phyloP scores from a whole-genome alignment of 2,888 invertebrate species.

The Agrotis segetum region DNA sequence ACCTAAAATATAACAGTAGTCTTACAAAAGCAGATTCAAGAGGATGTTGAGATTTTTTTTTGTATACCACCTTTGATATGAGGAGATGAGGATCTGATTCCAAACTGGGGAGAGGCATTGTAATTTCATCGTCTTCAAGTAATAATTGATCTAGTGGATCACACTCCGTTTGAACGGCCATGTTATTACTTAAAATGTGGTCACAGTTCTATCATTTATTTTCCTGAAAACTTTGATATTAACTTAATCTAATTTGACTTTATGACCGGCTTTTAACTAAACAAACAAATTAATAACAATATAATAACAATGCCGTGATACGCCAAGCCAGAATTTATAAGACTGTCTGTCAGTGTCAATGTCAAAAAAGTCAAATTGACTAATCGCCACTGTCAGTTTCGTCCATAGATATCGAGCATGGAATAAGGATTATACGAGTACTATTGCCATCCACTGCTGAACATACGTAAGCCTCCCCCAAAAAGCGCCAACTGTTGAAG shows the following conservation, averaged over 20 bases:
- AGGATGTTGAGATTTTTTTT: not conserved
- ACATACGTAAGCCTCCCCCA: too few relatives aligned
- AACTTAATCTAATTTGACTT: not conserved
- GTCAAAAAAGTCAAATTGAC: not conserved
- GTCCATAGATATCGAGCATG: not conserved
- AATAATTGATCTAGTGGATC: slow-evolving; percentile 76
- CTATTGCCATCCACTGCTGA: too few relatives aligned
- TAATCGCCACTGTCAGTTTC: not conserved
- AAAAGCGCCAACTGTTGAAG: too few relatives aligned
- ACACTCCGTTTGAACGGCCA: slow-evolving; percentile 68
- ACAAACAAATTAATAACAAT: slow-evolving; percentile 10
- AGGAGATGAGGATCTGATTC: slow-evolving; percentile 85
- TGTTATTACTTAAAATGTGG: slow-evolving; percentile 17
- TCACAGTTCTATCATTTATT: slow-evolving; percentile 10
- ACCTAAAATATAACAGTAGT: slow-evolving; percentile 74
- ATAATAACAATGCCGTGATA: not conserved
- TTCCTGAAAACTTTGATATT: not conserved
- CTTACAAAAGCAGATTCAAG: not conserved
- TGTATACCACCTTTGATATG: slow-evolving; percentile 80
- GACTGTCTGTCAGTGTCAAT: slow-evolving; percentile 6
- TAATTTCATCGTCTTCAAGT: slow-evolving; percentile 78
- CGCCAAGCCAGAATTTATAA: not conserved
- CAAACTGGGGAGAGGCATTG: slow-evolving; percentile 81
- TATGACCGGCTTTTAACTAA: slow-evolving; percentile 21
- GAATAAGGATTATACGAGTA: too few relatives aligned